These are phyloP conservation scores for Sesia apiformis DNA, from an alignment of 2,888 invertebrate genomes.

Conservation along the genomic window DNA sequence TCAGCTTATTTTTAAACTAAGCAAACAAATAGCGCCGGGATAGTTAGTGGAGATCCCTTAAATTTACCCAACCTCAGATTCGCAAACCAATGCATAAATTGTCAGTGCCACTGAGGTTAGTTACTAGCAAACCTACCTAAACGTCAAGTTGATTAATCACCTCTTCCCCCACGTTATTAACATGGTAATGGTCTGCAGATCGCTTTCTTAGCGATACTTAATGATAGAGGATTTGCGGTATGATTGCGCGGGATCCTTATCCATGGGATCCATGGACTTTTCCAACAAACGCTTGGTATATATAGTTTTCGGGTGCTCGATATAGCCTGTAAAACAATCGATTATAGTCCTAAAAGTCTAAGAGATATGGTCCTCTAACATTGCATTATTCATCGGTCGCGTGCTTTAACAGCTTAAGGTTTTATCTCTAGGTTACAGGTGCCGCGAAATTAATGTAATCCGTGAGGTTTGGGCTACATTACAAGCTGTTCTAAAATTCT, in stretches of 20 bases:
- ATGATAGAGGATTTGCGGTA: constrained; percentile 68
- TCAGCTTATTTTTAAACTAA: no score
- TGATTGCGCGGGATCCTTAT: constrained; percentile 44
- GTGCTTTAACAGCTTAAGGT: constrained; percentile 21
- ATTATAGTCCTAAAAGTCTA: no score
- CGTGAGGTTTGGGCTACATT: neutral
- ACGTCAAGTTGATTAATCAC: constrained; percentile 71
- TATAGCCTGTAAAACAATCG: neutral
- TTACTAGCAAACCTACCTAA: constrained; percentile 34
- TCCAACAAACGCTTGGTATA: neutral
- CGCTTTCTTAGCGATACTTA: constrained; percentile 72
- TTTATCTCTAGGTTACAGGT: constrained; percentile 30
- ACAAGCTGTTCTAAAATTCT: neutral
- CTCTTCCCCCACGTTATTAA: constrained; percentile 67
- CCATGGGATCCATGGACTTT: constrained; percentile 16
- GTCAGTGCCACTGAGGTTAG: constrained; percentile 45
- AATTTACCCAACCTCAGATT: constrained; percentile 22
- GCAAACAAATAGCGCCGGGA: no score
- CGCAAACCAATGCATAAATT: constrained; percentile 67
- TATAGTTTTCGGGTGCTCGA: neutral
- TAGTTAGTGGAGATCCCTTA: constrained; percentile 16
- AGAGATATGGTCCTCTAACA: no score
- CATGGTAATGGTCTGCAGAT: constrained; percentile 71
- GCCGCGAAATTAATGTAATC: neutral
- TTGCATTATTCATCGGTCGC: neutral